Evolutionary conservation across 2,797 vertebrate genomes (phyloP).

Genomic region (Mus minutoides): DNA sequence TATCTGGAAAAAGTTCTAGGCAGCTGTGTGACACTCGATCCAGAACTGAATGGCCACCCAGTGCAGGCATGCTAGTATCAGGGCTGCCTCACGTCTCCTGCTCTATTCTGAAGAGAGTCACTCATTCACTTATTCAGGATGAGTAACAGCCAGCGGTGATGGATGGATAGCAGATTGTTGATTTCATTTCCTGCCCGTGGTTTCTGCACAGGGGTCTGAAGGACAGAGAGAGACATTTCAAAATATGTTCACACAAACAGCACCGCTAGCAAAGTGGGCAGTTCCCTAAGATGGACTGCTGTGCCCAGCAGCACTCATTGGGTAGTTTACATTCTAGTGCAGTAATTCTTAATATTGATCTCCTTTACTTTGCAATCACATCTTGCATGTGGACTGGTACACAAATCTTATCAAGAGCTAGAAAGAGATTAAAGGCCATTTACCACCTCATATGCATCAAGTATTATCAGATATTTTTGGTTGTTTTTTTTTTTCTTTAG

Average conservation of each 20-base stretch:
- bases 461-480: neutral
- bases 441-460: neutral
- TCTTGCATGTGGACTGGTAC: neutral
- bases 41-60: neutral
- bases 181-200: slow-evolving; percentile 52
- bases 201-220: neutral
- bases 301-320: neutral
- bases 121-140: slow-evolving; percentile 55
- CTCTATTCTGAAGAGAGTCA: slow-evolving; percentile 48
- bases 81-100: neutral
- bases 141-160: neutral
- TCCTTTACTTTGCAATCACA: neutral
- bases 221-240: slow-evolving; percentile 37
- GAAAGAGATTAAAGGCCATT: neutral
- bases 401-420: neutral
- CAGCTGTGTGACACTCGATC: neutral
- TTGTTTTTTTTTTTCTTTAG: neutral
- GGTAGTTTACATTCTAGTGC: neutral
- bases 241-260: slow-evolving; percentile 19
- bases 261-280: neutral
- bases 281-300: neutral
- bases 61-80: neutral
- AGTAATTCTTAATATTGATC: neutral
- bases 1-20: slow-evolving; percentile 19
- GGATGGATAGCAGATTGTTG: neutral